Percentiles rank a stretch among this genome's conserved stretches.
phyloP scores from a whole-genome alignment of 2,797 vertebrate genomes.

The Esox masquinongy region DNA sequence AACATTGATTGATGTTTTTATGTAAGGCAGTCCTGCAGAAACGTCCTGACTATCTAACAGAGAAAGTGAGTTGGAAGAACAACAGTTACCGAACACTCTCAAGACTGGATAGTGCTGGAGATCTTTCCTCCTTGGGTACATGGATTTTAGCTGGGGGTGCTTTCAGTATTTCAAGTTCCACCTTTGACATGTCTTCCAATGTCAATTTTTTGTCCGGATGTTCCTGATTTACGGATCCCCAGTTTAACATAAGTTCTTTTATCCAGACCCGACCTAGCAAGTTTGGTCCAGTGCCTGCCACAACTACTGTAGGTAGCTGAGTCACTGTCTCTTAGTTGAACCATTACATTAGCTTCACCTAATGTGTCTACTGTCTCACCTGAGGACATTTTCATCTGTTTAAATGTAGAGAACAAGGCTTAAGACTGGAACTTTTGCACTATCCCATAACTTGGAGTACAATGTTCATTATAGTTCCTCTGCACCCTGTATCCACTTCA shows the following conservation, averaged over 20 bases:
- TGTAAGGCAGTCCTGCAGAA: too few relatives aligned
- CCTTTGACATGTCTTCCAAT: not conserved
- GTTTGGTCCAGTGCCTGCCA: not conserved
- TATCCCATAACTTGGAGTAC: not conserved
- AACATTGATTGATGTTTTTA: too few relatives aligned
- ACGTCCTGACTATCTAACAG: too few relatives aligned
- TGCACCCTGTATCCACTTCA: constrained; percentile 5
- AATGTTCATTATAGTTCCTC: not conserved
- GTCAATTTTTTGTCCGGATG: not conserved
- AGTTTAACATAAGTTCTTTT: not conserved
- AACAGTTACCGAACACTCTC: too few relatives aligned
- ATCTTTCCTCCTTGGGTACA: not conserved
- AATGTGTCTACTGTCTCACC: not conserved
- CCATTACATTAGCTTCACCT: not conserved
- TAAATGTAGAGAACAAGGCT: not conserved
- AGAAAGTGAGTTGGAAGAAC: too few relatives aligned
- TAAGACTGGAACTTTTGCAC: not conserved
- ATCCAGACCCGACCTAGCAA: constrained; percentile 2
- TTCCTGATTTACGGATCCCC: not conserved
- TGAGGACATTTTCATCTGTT: constrained; percentile 8
- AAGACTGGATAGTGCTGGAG: not conserved
- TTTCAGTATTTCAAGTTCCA: too few relatives aligned
- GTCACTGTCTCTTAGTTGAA: not conserved
- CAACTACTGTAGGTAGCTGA: not conserved
- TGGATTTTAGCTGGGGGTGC: constrained; percentile 8